phyloP scores from a whole-genome alignment of 1,140 invertebrate species.

The Caligus rogercresseyi region DNA sequence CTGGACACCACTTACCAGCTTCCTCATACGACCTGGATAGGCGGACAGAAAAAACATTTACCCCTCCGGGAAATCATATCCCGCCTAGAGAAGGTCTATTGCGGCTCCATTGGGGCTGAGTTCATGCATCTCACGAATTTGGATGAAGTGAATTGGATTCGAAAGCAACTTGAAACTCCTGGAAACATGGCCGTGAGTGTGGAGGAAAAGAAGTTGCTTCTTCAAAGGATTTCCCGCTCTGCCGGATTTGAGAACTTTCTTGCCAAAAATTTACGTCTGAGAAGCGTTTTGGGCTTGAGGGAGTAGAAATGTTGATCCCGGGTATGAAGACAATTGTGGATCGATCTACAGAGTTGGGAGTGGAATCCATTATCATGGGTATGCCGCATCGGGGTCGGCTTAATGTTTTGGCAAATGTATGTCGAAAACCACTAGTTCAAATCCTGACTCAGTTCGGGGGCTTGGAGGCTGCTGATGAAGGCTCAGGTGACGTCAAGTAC shows the following conservation, averaged over 20 bases:
- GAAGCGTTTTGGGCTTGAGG: slow-evolving; percentile 95
- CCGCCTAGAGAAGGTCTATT: slow-evolving; percentile 72
- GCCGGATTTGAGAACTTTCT: slow-evolving; percentile 86
- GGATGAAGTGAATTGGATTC: slow-evolving; percentile 92
- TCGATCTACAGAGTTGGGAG: slow-evolving; percentile 77
- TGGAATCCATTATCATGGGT: slow-evolving; percentile 97
- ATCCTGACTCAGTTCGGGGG: slow-evolving; percentile 97
- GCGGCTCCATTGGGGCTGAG: slow-evolving; percentile 84
- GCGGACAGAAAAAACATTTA: slow-evolving; percentile 71
- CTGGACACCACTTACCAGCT: slow-evolving; percentile 91
- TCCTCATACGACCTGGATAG: slow-evolving; percentile 95
- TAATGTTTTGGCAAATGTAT: slow-evolving; percentile 95
- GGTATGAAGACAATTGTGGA: slow-evolving; percentile 98
- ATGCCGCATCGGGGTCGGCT: slow-evolving; percentile 97
- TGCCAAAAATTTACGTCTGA: slow-evolving; percentile 97
- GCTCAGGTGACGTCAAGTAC: slow-evolving; percentile 98
- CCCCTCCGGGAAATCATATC: slow-evolving; percentile 80
- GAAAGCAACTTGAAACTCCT: slow-evolving; percentile 86
- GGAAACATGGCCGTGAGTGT: slow-evolving; percentile 66
- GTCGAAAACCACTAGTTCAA: slow-evolving; percentile 89
- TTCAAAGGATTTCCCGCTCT: slow-evolving; percentile 40
- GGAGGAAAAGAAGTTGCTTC: slow-evolving; percentile 78
- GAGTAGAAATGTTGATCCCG: slow-evolving; percentile 95
- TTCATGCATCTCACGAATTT: slow-evolving; percentile 99
- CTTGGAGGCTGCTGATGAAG: slow-evolving; percentile 36